Evolutionary conservation across 2,888 invertebrate genomes (phyloP).

Genomic region (Philereme vetulata): DNA sequence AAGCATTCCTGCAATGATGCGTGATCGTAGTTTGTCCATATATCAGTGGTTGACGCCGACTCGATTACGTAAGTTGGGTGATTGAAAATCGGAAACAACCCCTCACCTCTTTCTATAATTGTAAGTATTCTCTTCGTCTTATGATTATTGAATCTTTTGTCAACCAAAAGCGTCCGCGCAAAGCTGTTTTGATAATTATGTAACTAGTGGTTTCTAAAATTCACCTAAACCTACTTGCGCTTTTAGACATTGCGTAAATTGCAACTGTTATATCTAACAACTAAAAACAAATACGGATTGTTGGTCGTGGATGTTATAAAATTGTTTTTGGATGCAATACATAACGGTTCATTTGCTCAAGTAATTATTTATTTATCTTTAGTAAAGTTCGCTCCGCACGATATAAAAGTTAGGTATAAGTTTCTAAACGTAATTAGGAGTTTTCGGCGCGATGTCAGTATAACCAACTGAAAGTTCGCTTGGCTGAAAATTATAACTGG

Average conservation of each 20-base stretch:
- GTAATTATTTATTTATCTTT: slow-evolving; percentile 23
- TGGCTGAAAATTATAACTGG: slow-evolving; percentile 40
- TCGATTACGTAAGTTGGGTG: not conserved
- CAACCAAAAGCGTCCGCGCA: slow-evolving; percentile 1
- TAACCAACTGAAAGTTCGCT: slow-evolving; percentile 37
- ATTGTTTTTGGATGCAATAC: slow-evolving; percentile 12
- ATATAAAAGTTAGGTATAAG: slow-evolving; percentile 31
- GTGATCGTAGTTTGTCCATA: not conserved
- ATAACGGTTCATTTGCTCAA: slow-evolving; percentile 24
- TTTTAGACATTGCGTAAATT: not conserved
- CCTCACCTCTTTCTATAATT: not conserved
- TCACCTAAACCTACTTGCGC: not conserved
- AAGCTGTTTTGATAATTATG: not conserved
- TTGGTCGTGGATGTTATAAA: slow-evolving; percentile 14
- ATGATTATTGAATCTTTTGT: slow-evolving; percentile 12
- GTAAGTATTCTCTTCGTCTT: not conserved
- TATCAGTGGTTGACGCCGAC: too few species aligned
- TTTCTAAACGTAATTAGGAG: slow-evolving; percentile 36
- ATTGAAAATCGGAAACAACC: not conserved
- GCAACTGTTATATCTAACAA: not conserved
- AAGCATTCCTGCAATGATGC: slow-evolving; percentile 3
- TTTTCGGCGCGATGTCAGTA: slow-evolving; percentile 30
- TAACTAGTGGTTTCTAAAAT: not conserved
- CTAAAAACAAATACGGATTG: slow-evolving; percentile 13
- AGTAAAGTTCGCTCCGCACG: slow-evolving; percentile 29